Conservation (phyloP, 2,113 vertebrate species). For the Pristiophorus japonicus region DNA sequence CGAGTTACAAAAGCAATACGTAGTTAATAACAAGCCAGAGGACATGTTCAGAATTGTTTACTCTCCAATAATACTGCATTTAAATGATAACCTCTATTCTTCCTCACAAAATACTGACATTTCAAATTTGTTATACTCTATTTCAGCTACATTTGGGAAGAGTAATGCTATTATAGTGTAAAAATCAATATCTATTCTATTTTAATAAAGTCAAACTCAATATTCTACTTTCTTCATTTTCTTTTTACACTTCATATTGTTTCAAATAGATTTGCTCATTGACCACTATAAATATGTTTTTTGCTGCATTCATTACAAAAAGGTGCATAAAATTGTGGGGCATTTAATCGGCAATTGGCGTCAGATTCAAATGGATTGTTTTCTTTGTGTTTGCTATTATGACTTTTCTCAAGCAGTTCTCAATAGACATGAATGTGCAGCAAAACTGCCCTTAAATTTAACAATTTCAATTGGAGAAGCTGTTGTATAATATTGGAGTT, state of each 20-base stretch:
- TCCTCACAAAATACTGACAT: conserved; percentile 13
- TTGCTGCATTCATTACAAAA: background rate
- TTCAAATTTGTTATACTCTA: background rate
- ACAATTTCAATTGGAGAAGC: background rate
- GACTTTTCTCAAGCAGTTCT: background rate
- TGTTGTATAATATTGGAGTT: background rate
- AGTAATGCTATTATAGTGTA: background rate
- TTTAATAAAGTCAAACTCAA: conserved; percentile 13
- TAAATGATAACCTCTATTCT: background rate
- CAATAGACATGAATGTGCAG: background rate
- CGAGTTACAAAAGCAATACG: background rate
- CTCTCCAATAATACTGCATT: background rate
- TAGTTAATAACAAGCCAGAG: background rate
- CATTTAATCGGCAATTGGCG: background rate
- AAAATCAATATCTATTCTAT: background rate
- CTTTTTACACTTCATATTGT: background rate
- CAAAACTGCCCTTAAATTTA: conserved; percentile 6
- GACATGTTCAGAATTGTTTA: background rate
- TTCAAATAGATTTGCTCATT: background rate
- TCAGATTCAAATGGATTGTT: background rate
- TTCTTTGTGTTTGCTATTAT: background rate
- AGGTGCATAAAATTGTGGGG: background rate
- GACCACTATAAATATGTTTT: background rate
- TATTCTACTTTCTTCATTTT: background rate
- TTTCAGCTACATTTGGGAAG: background rate